phyloP scores from a whole-genome alignment of 1,140 invertebrate genomes.

The Glossosoma conforme region DNA sequence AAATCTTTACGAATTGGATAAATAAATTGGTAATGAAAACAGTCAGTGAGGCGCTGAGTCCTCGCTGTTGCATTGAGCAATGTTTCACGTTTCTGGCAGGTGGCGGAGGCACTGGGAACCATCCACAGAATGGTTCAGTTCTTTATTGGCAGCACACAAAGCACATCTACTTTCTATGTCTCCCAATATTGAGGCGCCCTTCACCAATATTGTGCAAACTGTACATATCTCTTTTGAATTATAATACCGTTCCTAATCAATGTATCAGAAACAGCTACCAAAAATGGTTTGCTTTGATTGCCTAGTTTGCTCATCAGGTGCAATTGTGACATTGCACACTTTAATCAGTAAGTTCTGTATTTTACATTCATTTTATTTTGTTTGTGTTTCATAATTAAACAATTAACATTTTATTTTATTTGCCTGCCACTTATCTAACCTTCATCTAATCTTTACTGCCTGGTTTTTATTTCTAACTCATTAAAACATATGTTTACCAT shows the following conservation, averaged over 20 bases:
- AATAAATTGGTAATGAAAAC: background rate
- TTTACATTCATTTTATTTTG: constrained; percentile 22
- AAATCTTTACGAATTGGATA: too few relatives aligned
- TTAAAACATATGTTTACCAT: too few relatives aligned
- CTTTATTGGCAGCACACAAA: constrained; percentile 54
- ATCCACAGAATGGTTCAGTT: constrained; percentile 56
- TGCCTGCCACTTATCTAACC: too few relatives aligned
- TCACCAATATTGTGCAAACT: constrained; percentile 8
- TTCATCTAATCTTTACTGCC: too few relatives aligned
- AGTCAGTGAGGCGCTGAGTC: too few relatives aligned
- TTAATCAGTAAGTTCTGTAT: constrained; percentile 22
- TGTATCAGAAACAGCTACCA: background rate
- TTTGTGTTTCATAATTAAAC: constrained; percentile 6
- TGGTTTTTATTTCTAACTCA: too few relatives aligned
- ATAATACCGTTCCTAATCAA: constrained; percentile 5
- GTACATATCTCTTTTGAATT: constrained; percentile 17
- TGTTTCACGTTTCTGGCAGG: constrained; percentile 53
- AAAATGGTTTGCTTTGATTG: background rate
- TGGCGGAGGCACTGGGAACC: constrained; percentile 53
- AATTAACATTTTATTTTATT: background rate
- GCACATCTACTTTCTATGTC: constrained; percentile 57
- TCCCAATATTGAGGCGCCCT: constrained; percentile 49
- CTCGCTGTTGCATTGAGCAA: constrained; percentile 36
- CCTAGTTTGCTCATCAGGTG: constrained; percentile 14
- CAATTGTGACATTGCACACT: constrained; percentile 16